Base-by-base conservation (phyloP, 2,113 vertebrate genomes). In the Corythornis madagascariensis region DNA sequence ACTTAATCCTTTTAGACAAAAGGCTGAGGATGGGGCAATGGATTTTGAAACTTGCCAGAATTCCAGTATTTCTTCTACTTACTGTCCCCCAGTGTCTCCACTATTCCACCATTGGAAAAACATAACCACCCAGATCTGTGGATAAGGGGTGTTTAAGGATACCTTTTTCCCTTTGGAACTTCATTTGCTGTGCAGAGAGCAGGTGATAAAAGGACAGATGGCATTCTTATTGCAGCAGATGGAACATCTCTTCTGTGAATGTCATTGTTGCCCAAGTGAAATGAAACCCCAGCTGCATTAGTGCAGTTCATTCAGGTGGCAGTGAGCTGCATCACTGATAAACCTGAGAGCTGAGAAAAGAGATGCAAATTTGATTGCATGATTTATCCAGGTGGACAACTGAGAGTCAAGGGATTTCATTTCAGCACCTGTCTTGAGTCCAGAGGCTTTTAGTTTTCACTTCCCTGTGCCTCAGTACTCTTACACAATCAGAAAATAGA, bases 161-260 rank as follows among this genome's bases (percentile, higher is more conserved):
- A 75, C 26, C 8, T 60, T 64, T 82, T 33, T 75, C 28, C 48
- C 80, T 75, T 73, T 33, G 43, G 78, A 89, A 88, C 76, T 45
- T 80, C 60, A 91, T 90, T 89, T 92, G 55, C 53, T 93, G 43
- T 72, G 20, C 73, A 61, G 50, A 67, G 57, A 61, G 61, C 29
- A 70, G 86, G 48, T 42, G 45, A 63, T 53, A 33, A 61, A 79
- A 88, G 87, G 76, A 83, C 95, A 96, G 93, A 92, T 95, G 92
- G 92, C 86, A 83, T 89, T 83, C 83, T 88, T 86, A 59, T 47
- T 94, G 90, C 86, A 95, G 71, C 95, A 96, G 91, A 94, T 94
- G 93, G 89, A 95, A 57, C 79, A 86, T 60, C 74, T 96, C 92
- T 93, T 81, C 92, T 93, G 85, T 95, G 91, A 91, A 97, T 92